Evolutionary conservation across 2,797 vertebrate species (phyloP), one percentile per base, ranked within the genome.

Genomic region (Cossypha dichroa): DNA sequence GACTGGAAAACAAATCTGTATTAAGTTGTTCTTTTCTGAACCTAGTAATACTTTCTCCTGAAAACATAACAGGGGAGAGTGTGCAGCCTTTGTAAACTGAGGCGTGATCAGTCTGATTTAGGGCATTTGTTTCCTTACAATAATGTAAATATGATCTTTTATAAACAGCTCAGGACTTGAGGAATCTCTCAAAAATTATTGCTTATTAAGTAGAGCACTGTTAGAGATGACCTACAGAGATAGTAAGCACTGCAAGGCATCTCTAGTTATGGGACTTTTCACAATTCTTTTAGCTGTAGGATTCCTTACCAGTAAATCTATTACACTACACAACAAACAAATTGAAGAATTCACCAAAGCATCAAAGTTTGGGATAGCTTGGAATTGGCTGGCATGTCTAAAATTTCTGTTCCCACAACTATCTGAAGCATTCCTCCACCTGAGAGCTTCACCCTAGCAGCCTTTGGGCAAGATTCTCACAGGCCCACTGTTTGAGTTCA

Each of bases 21-120:
- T 29, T 82, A 88, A 78, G 64, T 70, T 94, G 54, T 40, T 82
- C n/a, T 74, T 96, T 92, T 94, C 84, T 63, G 38, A 54, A 79
- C 38, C 12, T 68, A 51, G 5, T 16, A 75, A 45, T 72, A 96
- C 94, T 95, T 96, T 94, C 92, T 90, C 91, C 74, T 72, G 79
- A 78, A 93, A 88, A 76, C 36, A 52, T 69, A 86, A 74, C 11
- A 59, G 4, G 5, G 11, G 17, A 90, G 86, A 85, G 28, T 34
- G 21, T 28, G 21, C 15, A 74, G 26, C 14, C 43, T 49, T 23
- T 48, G 5, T 58, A 73, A 66, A 60, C 19, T 59, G 59, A 59
- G 43, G 28, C 73, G 33, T 46, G 26, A 79, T 21, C 31, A 28
- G 14, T 19, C 18, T 41, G 41, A 72, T 56, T 73, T 63, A 64